Conservation (phyloP, 1,140 invertebrate genomes). For the Theocolax elegans region DNA sequence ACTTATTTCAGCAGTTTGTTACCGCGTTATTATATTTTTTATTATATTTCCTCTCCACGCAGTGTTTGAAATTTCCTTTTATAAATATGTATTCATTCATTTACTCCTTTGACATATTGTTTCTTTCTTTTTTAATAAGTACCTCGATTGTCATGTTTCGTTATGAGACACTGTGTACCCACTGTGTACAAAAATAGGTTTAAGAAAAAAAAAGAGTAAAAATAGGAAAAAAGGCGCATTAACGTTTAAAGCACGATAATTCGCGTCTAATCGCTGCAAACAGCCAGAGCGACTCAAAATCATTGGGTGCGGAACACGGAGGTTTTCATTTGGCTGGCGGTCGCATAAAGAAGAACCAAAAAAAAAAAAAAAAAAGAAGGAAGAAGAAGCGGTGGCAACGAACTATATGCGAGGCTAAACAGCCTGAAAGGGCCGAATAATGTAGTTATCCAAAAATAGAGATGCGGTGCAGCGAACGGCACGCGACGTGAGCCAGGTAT, state of each 20-base stretch:
- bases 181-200: too few relatives aligned
- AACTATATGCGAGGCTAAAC: neutral
- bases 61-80: too few relatives aligned
- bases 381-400: neutral
- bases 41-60: too few relatives aligned
- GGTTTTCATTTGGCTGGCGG: neutral
- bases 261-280: neutral
- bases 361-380: neutral
- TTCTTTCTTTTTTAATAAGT: too few relatives aligned
- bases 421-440: conserved; percentile 26
- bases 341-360: neutral
- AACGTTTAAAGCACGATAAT: neutral
- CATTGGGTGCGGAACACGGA: neutral
- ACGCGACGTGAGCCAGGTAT: neutral
- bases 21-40: too few relatives aligned
- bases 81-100: too few relatives aligned
- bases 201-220: neutral
- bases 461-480: neutral
- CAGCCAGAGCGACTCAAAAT: neutral
- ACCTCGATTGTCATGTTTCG: too few relatives aligned
- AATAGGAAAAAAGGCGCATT: neutral
- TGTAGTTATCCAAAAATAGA: conserved; percentile 24
- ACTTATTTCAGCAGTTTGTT: too few relatives aligned
- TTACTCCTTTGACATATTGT: too few relatives aligned
- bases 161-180: too few relatives aligned